phyloP scores from a whole-genome alignment of 2,797 vertebrate genomes.

The Siniperca obscura region DNA sequence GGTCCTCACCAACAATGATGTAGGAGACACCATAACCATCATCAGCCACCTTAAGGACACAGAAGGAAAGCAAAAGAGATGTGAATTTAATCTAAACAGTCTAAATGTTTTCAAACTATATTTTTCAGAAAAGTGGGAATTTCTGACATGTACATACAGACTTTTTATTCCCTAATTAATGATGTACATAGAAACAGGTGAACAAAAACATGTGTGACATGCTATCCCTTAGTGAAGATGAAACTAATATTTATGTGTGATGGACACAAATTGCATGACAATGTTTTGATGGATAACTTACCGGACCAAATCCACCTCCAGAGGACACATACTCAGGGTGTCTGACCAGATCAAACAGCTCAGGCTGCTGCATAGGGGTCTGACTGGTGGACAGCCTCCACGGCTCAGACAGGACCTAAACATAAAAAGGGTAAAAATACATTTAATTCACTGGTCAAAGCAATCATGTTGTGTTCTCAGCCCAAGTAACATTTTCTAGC shows the following conservation, averaged over 20 bases:
- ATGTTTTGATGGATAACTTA: slow-evolving; percentile 77
- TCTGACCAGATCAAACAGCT: slow-evolving; percentile 89
- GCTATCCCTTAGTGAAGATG: neutral
- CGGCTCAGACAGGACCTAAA: slow-evolving; percentile 94
- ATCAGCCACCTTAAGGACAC: slow-evolving; percentile 90
- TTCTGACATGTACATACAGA: neutral
- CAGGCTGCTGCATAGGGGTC: slow-evolving; percentile 92
- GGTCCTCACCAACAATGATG: slow-evolving; percentile 91
- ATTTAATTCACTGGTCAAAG: neutral
- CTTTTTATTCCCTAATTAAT: neutral
- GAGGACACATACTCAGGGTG: slow-evolving; percentile 90
- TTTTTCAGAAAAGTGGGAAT: neutral
- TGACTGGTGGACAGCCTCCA: slow-evolving; percentile 98
- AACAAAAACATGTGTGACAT: neutral
- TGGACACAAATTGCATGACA: neutral
- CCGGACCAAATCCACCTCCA: slow-evolving; percentile 97
- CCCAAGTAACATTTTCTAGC: neutral
- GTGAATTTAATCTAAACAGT: neutral
- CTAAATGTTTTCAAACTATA: neutral
- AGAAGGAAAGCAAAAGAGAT: neutral
- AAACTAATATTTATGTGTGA: neutral
- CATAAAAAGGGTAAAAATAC: neutral
- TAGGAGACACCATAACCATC: slow-evolving; percentile 98
- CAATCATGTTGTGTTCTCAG: neutral
- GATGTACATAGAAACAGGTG: neutral